Evolutionary conservation across 2,888 invertebrate genomes (phyloP).

Genomic region (Monochamus alternatus): DNA sequence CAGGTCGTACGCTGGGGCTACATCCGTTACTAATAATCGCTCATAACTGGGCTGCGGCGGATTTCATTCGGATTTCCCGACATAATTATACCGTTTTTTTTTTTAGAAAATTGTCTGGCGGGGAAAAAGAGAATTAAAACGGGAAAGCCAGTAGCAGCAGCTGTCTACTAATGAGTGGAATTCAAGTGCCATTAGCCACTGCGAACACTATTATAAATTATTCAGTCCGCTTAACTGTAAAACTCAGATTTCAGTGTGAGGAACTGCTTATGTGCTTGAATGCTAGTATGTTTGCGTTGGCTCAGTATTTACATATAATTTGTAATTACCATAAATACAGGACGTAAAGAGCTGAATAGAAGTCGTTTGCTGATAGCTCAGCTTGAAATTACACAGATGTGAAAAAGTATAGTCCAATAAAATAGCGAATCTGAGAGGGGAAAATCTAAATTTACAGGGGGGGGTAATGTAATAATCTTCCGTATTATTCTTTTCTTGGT

Average conservation of each 20-base stretch:
- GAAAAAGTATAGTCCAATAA: too few relatives aligned
- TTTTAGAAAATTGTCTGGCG: constrained; percentile 24
- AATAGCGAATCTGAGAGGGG: too few relatives aligned
- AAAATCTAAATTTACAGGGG: too few relatives aligned
- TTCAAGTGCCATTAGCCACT: constrained; percentile 30
- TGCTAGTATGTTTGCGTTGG: neutral
- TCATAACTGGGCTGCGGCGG: constrained; percentile 27
- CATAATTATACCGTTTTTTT: constrained; percentile 33
- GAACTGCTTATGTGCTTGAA: neutral
- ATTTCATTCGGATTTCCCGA: constrained; percentile 33
- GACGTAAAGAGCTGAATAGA: too few relatives aligned
- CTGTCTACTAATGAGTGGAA: constrained; percentile 33
- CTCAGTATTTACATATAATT: neutral
- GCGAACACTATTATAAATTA: constrained; percentile 30
- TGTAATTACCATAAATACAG: too few relatives aligned
- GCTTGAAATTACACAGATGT: too few relatives aligned
- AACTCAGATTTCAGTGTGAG: neutral
- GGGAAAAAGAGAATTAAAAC: constrained; percentile 31
- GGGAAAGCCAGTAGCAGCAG: constrained; percentile 24
- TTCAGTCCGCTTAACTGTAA: constrained; percentile 18
- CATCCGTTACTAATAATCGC: constrained; percentile 21
- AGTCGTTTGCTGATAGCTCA: too few relatives aligned
- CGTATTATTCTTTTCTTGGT: too few relatives aligned
- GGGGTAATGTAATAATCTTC: too few relatives aligned
- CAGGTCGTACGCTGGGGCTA: constrained; percentile 25